These are phyloP conservation scores for Cheilosia scutellata DNA, from an alignment of 2,888 invertebrate genomes.

Conservation along the genomic window DNA sequence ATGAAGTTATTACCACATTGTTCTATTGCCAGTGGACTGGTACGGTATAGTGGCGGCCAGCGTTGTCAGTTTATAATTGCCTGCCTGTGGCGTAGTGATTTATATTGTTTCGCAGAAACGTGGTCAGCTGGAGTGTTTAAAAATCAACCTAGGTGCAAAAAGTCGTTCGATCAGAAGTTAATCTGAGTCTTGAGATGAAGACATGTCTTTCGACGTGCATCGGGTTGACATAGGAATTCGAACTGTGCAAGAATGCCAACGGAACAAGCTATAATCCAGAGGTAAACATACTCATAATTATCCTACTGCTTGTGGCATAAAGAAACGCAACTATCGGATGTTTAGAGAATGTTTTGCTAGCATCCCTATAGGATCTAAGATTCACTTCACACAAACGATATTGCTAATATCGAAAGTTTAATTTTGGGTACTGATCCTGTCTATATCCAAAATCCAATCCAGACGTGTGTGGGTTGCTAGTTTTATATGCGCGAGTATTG, in stretches of 20 bases:
- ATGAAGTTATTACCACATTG: conserved; percentile 74
- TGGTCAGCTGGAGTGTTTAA: conserved; percentile 46
- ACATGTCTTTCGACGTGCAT: conserved; percentile 33
- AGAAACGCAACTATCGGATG: too few species aligned
- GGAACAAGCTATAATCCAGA: not conserved
- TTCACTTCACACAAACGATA: too few species aligned
- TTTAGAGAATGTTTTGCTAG: too few species aligned
- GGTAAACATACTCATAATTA: too few species aligned
- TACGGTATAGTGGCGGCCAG: conserved; percentile 23
- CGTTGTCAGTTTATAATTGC: conserved; percentile 64
- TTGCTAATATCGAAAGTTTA: too few species aligned
- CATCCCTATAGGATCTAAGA: too few species aligned
- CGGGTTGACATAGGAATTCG: conserved; percentile 48
- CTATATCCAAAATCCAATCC: too few species aligned
- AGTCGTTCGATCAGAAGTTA: conserved; percentile 43
- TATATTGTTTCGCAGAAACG: conserved; percentile 48
- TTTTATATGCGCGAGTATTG: too few species aligned
- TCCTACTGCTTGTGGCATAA: too few species aligned
- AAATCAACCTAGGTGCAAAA: conserved; percentile 59
- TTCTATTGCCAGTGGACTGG: conserved; percentile 43
- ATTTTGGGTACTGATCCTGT: too few species aligned
- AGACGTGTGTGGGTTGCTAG: too few species aligned
- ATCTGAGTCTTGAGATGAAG: conserved; percentile 31
- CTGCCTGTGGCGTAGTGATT: conserved; percentile 66
- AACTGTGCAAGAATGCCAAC: conserved; percentile 38